A percentile compares a stretch with the other conserved stretches of the same genome.
Evolutionary conservation across 1,140 invertebrate genomes (phyloP).

Genomic region (Oppia nitens): DNA sequence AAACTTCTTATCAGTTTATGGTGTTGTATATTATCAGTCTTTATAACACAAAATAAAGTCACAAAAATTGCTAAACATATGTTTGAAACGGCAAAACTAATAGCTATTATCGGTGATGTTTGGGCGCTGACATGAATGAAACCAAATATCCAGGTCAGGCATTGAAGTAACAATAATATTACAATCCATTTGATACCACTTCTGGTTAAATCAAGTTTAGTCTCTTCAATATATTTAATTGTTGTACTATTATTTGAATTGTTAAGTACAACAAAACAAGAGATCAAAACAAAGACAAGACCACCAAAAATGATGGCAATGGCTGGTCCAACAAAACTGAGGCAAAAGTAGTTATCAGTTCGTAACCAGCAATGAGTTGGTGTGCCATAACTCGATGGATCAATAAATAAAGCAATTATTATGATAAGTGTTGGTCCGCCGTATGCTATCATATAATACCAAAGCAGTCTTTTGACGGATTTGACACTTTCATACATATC

Average conservation of each 20-base stretch:
- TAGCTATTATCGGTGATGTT: not conserved
- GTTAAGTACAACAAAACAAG: slow-evolving; percentile 25
- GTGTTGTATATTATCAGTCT: slow-evolving; percentile 12
- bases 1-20: not conserved
- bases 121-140: slow-evolving; percentile 1
- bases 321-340: slow-evolving; percentile 79
- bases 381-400: slow-evolving; percentile 70
- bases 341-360: slow-evolving; percentile 68
- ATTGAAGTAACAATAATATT: slow-evolving; percentile 55
- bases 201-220: slow-evolving; percentile 1
- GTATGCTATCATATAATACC: slow-evolving; percentile 70
- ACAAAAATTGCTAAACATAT: slow-evolving; percentile 1
- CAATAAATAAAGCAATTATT: slow-evolving; percentile 51
- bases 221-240: slow-evolving; percentile 9
- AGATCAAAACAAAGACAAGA: slow-evolving; percentile 65
- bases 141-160: slow-evolving; percentile 39
- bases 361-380: slow-evolving; percentile 68
- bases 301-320: slow-evolving; percentile 62
- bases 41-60: slow-evolving; percentile 8
- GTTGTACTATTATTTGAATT: slow-evolving; percentile 4
- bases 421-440: slow-evolving; percentile 55
- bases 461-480: slow-evolving; percentile 83
- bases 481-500: slow-evolving; percentile 24
- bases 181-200: slow-evolving; percentile 6
- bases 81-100: slow-evolving; percentile 3